phyloP scores from a whole-genome alignment of 1,140 invertebrate genomes.

The Nephila pilipes region DNA sequence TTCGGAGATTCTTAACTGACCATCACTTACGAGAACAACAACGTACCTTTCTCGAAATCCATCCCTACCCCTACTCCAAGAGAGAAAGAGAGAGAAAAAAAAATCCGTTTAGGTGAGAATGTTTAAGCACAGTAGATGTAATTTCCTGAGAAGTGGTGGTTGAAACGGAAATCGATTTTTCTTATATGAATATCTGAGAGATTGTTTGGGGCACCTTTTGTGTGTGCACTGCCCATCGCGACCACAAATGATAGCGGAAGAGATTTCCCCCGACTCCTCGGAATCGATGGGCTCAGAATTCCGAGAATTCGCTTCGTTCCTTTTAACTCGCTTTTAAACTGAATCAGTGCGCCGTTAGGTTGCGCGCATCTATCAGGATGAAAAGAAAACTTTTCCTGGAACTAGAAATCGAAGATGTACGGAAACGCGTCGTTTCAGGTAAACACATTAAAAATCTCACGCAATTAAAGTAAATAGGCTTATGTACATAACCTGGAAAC shows the following conservation, averaged over 20 bases:
- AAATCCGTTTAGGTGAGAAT: neutral
- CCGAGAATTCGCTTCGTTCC: neutral
- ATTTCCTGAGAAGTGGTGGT: neutral
- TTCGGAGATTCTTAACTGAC: too few relatives aligned
- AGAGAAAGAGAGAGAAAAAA: neutral
- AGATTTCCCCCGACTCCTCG: neutral
- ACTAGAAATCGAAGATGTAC: neutral
- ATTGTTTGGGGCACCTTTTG: neutral
- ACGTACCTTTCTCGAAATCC: neutral
- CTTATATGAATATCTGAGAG: constrained; percentile 1
- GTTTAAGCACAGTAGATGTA: constrained; percentile 6
- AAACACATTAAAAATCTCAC: too few relatives aligned
- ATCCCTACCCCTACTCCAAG: neutral
- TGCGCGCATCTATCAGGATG: too few relatives aligned
- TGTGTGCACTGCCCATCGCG: neutral
- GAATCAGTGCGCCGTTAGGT: too few relatives aligned
- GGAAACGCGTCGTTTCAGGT: too few relatives aligned
- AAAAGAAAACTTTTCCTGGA: neutral
- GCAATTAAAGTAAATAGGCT: too few relatives aligned
- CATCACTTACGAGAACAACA: neutral
- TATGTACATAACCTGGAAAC: too few relatives aligned
- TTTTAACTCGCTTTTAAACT: neutral
- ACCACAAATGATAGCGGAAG: constrained; percentile 2
- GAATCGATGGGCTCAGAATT: neutral
- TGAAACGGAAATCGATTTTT: constrained; percentile 20